phyloP scores from a whole-genome alignment of 2,113 vertebrate species.

The Carettochelys insculpta region DNA sequence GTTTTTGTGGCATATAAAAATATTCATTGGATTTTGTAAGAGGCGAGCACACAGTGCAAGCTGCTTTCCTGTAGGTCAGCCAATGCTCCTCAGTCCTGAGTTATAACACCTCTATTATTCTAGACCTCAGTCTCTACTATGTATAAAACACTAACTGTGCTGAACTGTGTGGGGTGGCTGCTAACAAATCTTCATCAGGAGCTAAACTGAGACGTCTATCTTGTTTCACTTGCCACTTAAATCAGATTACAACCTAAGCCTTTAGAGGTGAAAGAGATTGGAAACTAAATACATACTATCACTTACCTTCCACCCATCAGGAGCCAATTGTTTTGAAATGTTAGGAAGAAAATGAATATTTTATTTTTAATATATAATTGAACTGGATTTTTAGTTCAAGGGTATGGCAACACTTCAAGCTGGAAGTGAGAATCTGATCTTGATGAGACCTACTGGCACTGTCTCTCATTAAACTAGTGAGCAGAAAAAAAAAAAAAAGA shows the following conservation, averaged over 20 bases:
- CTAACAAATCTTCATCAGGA: not conserved
- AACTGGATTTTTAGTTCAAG: not conserved
- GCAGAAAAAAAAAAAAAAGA: not conserved
- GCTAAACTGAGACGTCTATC: not conserved
- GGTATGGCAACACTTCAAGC: not conserved
- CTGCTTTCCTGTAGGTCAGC: rapidly evolving
- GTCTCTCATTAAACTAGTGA: not conserved
- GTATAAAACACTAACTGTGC: not conserved
- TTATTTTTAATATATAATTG: not conserved
- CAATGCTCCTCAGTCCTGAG: not conserved
- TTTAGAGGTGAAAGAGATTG: constrained; percentile 31
- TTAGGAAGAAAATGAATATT: constrained; percentile 25
- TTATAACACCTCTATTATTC: not conserved
- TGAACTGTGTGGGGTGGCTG: not conserved
- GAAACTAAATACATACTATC: constrained; percentile 37
- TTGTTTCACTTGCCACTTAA: constrained; percentile 41
- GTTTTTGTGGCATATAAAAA: not conserved
- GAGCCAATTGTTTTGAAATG: constrained; percentile 6
- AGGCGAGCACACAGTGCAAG: not conserved
- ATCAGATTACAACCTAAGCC: constrained; percentile 46
- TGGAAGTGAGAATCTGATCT: not conserved
- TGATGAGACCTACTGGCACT: not conserved
- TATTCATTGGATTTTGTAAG: not conserved
- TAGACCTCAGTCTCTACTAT: not conserved
- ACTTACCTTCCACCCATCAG: constrained; percentile 25